Evolutionary conservation across 2,113 vertebrate genomes (phyloP), one percentile per base, ranked within the genome.

Genomic region (Antechinus stuartii): DNA sequence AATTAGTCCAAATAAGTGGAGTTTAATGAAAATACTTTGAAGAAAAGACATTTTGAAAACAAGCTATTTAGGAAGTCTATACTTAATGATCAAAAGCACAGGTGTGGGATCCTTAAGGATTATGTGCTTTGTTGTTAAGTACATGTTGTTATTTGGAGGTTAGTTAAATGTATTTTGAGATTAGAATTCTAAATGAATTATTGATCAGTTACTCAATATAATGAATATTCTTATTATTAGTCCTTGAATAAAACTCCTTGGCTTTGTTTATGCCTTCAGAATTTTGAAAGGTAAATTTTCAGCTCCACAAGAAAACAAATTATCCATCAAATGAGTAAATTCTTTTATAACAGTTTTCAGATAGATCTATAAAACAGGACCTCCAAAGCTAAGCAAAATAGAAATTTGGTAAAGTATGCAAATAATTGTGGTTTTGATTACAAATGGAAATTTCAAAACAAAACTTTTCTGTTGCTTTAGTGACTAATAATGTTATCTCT

Each of bases 401-500:
- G 26, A n/a, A 12, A 42, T 0, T 23, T 56, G 90, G 46, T 12
- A 3, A 14, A 0, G 0, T 0, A 56, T 24, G 22, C 53, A 2
- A 0, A 0, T 14, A 27, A 8, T 1, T 0, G 9, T 94, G 92
- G 25, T 1, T 54, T 76, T 16, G 46, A 30, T 47, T 0, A 27
- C 6, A 2, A 46, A 50, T 14, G 61, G 56, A 35, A 61, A 49
- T 84, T 42, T 42, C 68, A 22, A 10, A 0, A 0, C 4, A 23
- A 55, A 27, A 54, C 54, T 0, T 42, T 8, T 27, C 22, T 14
- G 16, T 26, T 16, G 1, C 68, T 23, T 8, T 42, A 42, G 19
- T 84, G 68, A 84, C 68, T 42, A 84, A 84, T 22, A 42, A 5
- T 16, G n/a, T 53, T 3, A 42, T 3, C 89, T 27, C 19, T 11